Evolutionary conservation across 2,797 vertebrate genomes (phyloP), one percentile per base, ranked within the genome.

Genomic region (Pipistrellus kuhlii): DNA sequence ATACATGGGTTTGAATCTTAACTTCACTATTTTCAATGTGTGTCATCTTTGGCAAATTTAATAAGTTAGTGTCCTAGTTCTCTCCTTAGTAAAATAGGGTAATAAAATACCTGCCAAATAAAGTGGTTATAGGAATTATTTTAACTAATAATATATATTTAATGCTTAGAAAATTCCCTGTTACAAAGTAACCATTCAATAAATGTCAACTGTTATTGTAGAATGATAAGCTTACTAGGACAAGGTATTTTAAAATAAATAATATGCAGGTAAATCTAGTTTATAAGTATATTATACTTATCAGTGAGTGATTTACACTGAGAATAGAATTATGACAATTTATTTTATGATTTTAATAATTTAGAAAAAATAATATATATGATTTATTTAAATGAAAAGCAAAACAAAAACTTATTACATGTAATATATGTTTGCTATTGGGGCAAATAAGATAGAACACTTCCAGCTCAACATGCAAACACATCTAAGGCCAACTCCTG

Each of bases 341-440:
- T 51, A 68, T 86, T 94, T 92, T 72, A 78, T 55, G 44, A 59
- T 23, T 94, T 75, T 77, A n/a, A n/a, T 66, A 69, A 30, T 62
- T 91, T 88, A 81, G 30, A 59, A 48, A 38, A 38, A 4, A 38
- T 38, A 35, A 38, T 75, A 21, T 80, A 21, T 73, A 64, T 35
- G 25, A 38, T 38, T 86, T 83, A 68, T 51, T 90, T 25, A 57
- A 27, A 91, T 86, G 51, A 91, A 89, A 86, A 86, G 5, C 8
- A 62, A 78, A 94, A 85, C 8, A 62, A 78, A 94, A 85, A 41
- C 2, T 20, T 64, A 62, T 73, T 91, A 21, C 11, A 62, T 48
- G 5, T 69, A 83, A 75, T 87, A 86, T 89, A 44, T 89, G 5
- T 35, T 91, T 86, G 17, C n/a, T 88, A 66, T 48, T 41, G 4